phyloP scores from a whole-genome alignment of 2,888 invertebrate species.

The Sipunculus nudus region DNA sequence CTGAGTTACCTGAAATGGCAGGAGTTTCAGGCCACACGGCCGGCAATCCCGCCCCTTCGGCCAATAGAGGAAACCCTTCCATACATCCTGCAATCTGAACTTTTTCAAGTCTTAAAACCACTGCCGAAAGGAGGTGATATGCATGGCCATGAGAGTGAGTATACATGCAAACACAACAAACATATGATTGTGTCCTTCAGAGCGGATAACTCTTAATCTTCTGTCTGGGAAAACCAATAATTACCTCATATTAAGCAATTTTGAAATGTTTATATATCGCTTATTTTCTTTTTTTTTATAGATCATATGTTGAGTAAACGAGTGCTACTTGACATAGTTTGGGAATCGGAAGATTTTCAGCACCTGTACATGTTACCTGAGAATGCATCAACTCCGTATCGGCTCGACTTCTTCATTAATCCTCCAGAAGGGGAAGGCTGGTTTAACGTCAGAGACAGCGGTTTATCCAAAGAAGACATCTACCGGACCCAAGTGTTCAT shows the following conservation, averaged over 20 bases:
- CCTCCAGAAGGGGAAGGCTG: background rate
- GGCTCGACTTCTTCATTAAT: background rate
- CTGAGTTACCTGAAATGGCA: conserved; percentile 36
- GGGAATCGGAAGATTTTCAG: conserved; percentile 29
- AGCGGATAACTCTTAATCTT: too few relatives aligned
- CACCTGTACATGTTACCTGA: conserved; percentile 29
- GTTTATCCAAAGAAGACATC: background rate
- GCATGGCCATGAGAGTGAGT: conserved; percentile 41
- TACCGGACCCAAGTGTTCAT: background rate
- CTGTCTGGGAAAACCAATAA: too few relatives aligned
- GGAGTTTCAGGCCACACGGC: conserved; percentile 30
- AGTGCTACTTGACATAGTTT: conserved; percentile 30
- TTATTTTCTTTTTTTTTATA: conserved; percentile 5
- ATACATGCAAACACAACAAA: too few relatives aligned
- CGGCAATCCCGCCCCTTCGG: conserved; percentile 30
- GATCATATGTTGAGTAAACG: conserved; percentile 34
- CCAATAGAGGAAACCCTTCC: conserved; percentile 34
- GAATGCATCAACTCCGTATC: background rate
- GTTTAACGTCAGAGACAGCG: background rate
- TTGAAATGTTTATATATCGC: too few relatives aligned
- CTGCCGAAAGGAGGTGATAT: conserved; percentile 42
- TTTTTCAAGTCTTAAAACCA: conserved; percentile 30
- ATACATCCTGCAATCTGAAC: conserved; percentile 24
- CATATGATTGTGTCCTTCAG: too few relatives aligned
- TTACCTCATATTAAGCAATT: too few relatives aligned